Evolutionary conservation across 2,797 vertebrate genomes (phyloP).

Genomic region (Xerus rutilus): DNA sequence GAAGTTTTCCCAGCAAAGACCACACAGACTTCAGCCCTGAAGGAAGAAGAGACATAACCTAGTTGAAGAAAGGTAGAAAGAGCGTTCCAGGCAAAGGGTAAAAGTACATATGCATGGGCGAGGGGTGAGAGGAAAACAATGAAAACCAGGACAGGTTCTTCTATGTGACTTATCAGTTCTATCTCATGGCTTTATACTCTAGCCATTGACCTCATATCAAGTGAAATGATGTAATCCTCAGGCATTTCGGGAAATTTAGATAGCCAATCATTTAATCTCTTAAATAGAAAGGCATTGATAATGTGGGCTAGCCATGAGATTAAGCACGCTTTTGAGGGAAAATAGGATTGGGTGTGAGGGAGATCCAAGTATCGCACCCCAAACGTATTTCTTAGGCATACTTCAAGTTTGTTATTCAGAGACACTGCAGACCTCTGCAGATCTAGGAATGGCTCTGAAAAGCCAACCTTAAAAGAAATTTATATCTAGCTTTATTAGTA

Average conservation of each 20-base stretch:
- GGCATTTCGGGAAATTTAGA: slow-evolving; percentile 50
- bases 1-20: not conserved
- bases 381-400: not conserved
- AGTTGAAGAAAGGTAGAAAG: not conserved
- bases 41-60: not conserved
- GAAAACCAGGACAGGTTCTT: not conserved
- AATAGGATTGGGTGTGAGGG: not conserved
- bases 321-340: slow-evolving; percentile 38
- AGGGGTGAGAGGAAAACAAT: not conserved
- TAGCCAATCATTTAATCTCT: slow-evolving; percentile 62
- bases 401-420: not conserved
- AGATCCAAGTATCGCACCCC: not conserved
- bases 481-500: not conserved
- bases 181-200: slow-evolving; percentile 41
- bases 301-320: not conserved
- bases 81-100: not conserved
- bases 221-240: slow-evolving; percentile 52
- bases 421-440: not conserved
- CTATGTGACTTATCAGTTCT: slow-evolving; percentile 58
- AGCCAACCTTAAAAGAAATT: not conserved
- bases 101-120: not conserved
- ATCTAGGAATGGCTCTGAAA: not conserved
- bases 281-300: slow-evolving; percentile 22
- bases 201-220: not conserved
- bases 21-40: not conserved